Evolutionary conservation across 2,113 vertebrate genomes (phyloP), one percentile per base, ranked within the genome.

Genomic region (Colistium nudipinnis): DNA sequence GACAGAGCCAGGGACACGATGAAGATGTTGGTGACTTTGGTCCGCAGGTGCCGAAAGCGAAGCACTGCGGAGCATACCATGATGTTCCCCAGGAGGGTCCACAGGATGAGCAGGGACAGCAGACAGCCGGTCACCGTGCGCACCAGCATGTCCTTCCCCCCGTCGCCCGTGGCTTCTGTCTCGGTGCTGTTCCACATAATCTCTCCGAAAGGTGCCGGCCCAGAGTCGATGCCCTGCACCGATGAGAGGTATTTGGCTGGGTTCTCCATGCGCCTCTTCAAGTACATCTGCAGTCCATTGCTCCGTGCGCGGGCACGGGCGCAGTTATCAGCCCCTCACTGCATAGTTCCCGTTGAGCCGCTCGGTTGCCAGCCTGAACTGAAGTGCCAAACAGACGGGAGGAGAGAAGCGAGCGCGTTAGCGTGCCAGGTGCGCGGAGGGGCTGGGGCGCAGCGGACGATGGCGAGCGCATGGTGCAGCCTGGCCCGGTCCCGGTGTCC

Each of bases 11-110:
- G 77, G 1, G 97, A 99, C 43, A 96, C 95, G 24, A 97, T 95
- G 84, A 99, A 99, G 70, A 96, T 92, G 79, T 96, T 96, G 86
- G 97, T 98, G 66, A 96, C 95, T 90, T 95, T 97, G 82, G 88
- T 91, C 61, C 97, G 93, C 82, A 99, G 71, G 84, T 95, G 96
- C 28, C 95, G 92, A 76, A 95, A 96, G 77, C 94, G 93, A 75
- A 96, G 84, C 81, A 98, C 93, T 44, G 97, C 96, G 1, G 91
- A 89, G 63, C 96, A 99, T 62, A 99, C 97, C 89, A 97, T 76
- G 63, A 94, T 90, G 83, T 99, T 98, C 24, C 97, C 97, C 2
- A 98, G 88, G 28, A 99, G 89, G 0, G 97, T 98, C 94, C 95
- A 97, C 38, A 96, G 84, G 78, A 99, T 95, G 48, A 99, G 95